Base-by-base conservation (phyloP, 2,797 vertebrate species). In the Acipenser ruthenus region DNA sequence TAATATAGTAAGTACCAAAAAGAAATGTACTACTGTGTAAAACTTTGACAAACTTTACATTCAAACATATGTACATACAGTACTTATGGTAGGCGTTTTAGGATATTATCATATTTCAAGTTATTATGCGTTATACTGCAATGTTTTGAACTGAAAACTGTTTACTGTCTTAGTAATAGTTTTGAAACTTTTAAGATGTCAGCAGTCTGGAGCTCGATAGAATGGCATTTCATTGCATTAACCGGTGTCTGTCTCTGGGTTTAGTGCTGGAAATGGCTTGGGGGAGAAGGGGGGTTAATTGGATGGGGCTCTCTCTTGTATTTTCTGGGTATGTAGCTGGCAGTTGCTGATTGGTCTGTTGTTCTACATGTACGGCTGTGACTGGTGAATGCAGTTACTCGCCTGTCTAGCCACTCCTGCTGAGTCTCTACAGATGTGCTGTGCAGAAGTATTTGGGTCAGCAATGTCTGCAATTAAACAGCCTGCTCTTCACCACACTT, bases 221-320 rank as follows among this genome's bases (percentile, higher is more conserved):
- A 62, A 8, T 6, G 9, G 13, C 60, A 8, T 37, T 62, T 62
- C 18, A 62, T 12, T 37, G 11, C 18, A 10, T 10, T 48, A 62
- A 18, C 9, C 6, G 11, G 60, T 4, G 13, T 62, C 18, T 23
- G 7, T 10, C 18, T 10, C 18, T 8, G 8, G 60, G 18, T 62
- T 62, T 18, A 9, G 12, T 62, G 60, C 60, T 8, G 60, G 60
- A 62, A 62, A 9, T 62, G 10, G 10, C 10, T 13, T 10, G 18
- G 12, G 55, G 6, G 55, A 11, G 55, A n/a, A n/a, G 12, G 60
- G 60, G 60, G 60, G 47, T 37, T 62, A 62, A 62, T 62, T 62
- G 47, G 37, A 62, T 13, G 18, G 60, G 60, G 18, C 60, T 23
- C 13, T 12, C 4, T 62, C 18, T 62, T 48, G 11, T 62, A 10